These are phyloP conservation scores for Cirrhinus mrigala DNA, from an alignment of 2,797 vertebrate genomes.

Conservation along the genomic window DNA sequence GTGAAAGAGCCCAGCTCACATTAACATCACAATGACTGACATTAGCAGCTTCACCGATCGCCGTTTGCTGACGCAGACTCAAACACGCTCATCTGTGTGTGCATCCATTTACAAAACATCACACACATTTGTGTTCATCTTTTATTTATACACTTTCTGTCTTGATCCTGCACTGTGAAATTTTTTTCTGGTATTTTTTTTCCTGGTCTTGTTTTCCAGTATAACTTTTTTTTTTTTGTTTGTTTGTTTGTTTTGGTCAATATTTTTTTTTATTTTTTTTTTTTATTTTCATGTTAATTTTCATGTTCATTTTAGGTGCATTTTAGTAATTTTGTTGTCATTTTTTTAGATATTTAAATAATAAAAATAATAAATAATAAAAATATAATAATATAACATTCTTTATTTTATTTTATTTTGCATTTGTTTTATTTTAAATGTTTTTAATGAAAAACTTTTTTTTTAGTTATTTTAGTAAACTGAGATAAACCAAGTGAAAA, in stretches of 20 bases:
- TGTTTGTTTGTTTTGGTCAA: too few relatives aligned
- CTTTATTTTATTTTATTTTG: neutral
- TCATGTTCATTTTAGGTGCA: neutral
- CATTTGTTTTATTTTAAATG: neutral
- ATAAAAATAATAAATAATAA: too few relatives aligned
- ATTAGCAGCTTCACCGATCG: neutral
- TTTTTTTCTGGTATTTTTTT: too few relatives aligned
- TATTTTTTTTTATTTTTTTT: neutral
- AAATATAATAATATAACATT: too few relatives aligned
- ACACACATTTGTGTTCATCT: neutral
- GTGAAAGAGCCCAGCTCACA: neutral
- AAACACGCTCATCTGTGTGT: neutral
- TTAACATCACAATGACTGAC: constrained; percentile 4
- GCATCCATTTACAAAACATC: neutral
- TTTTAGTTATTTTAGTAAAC: too few relatives aligned
- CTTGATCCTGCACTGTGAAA: too few relatives aligned
- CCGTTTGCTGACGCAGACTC: neutral
- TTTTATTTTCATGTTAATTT: neutral
- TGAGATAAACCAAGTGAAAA: too few relatives aligned
- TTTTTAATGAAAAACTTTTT: too few relatives aligned
- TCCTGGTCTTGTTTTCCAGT: neutral
- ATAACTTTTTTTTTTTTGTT: too few relatives aligned
- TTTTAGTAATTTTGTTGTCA: neutral
- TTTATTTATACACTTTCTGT: too few relatives aligned
- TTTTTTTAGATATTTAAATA: neutral